phyloP scores from a whole-genome alignment of 2,113 vertebrate genomes.

The Meles meles region DNA sequence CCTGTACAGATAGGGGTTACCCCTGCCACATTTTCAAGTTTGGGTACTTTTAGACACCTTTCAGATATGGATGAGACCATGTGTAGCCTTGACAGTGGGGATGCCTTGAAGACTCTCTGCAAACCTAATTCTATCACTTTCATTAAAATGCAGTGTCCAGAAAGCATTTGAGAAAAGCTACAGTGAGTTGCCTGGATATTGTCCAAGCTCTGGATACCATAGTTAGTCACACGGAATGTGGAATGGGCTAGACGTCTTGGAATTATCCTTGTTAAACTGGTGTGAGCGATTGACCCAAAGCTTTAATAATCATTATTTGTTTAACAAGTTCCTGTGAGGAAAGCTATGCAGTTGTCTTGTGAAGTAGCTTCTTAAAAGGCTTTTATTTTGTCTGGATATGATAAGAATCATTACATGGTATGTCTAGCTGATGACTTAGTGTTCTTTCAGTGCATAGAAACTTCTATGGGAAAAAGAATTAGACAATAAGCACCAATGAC shows the following conservation, averaged over 20 bases:
- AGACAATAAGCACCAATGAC: conserved; percentile 57
- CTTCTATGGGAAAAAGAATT: conserved; percentile 61
- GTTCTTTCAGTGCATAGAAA: conserved; percentile 31
- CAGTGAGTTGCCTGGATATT: conserved; percentile 27
- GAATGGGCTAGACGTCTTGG: conserved; percentile 53
- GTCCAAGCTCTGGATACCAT: conserved; percentile 46
- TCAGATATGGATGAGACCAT: not conserved
- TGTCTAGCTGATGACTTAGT: conserved; percentile 62
- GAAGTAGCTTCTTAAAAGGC: conserved; percentile 45
- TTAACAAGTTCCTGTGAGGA: conserved; percentile 67
- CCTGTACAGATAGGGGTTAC: not conserved
- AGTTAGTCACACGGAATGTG: conserved; percentile 57
- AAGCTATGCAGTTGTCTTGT: conserved; percentile 64
- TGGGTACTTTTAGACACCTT: conserved; percentile 13
- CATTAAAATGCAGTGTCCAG: not conserved
- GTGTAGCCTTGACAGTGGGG: not conserved
- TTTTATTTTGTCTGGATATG: conserved; percentile 68
- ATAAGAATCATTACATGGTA: conserved; percentile 60
- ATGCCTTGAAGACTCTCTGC: not conserved
- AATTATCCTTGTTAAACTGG: conserved; percentile 52
- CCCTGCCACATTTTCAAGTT: not conserved
- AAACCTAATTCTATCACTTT: conserved; percentile 19
- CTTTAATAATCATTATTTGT: conserved; percentile 66
- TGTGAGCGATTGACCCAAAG: conserved; percentile 43
- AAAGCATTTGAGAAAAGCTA: conserved; percentile 36